Base-by-base conservation (phyloP, 1,140 invertebrate species). In the Ips typographus region DNA sequence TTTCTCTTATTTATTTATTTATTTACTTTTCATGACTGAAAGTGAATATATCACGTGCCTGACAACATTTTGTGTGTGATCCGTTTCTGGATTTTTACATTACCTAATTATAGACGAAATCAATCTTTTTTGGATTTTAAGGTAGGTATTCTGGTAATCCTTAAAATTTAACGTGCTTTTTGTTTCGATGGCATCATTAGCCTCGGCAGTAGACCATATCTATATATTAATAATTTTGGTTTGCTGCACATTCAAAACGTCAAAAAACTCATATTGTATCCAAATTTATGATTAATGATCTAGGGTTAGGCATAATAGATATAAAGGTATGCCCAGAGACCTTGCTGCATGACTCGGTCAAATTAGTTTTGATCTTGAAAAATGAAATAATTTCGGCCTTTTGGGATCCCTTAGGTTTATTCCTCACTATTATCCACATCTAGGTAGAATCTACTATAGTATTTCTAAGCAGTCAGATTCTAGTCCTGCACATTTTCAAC, bases 161-260 rank as follows among this genome's bases (percentile, higher is more conserved):
- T n/a, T 6, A 62, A 49, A 8, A 38, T 62, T 38, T 22, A 49
- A 3, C 44, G 44, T 49, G 52, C 52, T 40, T 55, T 55, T 2
- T 38, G 22, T 40, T 63, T 38, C 8, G 61, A 58, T 40, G 40
- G 71, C 67, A 78, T 77, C 75, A 77, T 76, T 77, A 76, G 52
- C 60, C 6, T 71, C 40, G 51, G 75, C 75, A 79, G 77, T 74
- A 75, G 72, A 44, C 57, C 57, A 68, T 75, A 68, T 76, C 66
- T 71, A 75, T 75, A 77, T 78, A 78, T 79, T 79, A 79, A 78
- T 79, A 76, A 78, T 77, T 75, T 73, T 77, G 73, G 74, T 78
- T 78, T 75, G 75, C 72, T 68, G 73, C 74, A 76, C 72, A 72
- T 76, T 77, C 73, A 60, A 73, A 75, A 75, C 74, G 77, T 79